Conservation (phyloP, 2,797 vertebrate species). For the Triplophysa yarkandensis region DNA sequence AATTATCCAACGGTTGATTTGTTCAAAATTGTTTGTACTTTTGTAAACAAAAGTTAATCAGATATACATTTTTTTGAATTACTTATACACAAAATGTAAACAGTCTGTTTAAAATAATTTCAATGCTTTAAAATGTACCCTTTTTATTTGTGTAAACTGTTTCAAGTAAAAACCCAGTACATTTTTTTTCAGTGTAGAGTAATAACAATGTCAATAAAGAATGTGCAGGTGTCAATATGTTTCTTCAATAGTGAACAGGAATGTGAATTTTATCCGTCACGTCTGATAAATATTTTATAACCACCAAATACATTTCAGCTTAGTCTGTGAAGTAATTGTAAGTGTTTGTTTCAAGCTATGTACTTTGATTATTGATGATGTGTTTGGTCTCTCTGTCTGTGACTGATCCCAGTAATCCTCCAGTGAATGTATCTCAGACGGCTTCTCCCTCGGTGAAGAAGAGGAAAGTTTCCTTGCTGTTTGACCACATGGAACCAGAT, state of each 20-base stretch:
- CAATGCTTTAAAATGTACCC: too few relatives aligned
- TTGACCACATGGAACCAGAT: conserved; percentile 88
- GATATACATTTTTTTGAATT: too few relatives aligned
- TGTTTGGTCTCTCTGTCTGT: conserved; percentile 14
- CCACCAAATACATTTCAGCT: background rate
- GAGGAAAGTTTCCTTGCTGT: conserved; percentile 90
- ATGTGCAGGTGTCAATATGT: too few relatives aligned
- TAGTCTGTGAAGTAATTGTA: background rate
- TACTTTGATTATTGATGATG: background rate
- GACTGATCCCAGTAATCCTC: conserved; percentile 62
- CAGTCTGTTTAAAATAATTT: too few relatives aligned
- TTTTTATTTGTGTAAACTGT: too few relatives aligned
- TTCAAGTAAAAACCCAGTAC: too few relatives aligned
- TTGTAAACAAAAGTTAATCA: too few relatives aligned
- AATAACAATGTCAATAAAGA: too few relatives aligned
- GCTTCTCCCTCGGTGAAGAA: conserved; percentile 84
- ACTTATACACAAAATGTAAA: too few relatives aligned
- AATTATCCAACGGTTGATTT: too few relatives aligned
- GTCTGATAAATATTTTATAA: background rate
- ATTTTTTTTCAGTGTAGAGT: too few relatives aligned
- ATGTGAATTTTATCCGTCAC: background rate
- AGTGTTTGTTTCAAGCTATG: background rate
- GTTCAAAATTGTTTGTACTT: too few relatives aligned
- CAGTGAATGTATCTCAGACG: conserved; percentile 69
- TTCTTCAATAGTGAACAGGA: background rate